Base-by-base conservation (phyloP, 2,113 vertebrate genomes). In the Triplophysa tibetana region DNA sequence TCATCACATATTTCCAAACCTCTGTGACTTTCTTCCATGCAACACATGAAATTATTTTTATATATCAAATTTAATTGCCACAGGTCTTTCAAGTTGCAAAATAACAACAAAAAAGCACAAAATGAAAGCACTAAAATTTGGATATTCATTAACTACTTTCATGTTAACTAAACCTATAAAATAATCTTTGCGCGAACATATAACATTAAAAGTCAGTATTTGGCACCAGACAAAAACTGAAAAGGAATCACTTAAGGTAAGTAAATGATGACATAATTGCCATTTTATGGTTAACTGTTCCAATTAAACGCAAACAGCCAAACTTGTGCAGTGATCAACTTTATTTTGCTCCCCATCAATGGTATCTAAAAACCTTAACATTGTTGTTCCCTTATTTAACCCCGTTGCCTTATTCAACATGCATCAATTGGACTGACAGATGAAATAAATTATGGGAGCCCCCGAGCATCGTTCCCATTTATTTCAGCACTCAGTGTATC, bases 381-480 rank as follows among this genome's bases (percentile, higher is more conserved):
- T 17, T 12, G n/a, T 17, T 21, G 13, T 74, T 13, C 33, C 56
- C 56, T 74, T 43, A 45, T 74, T 61, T 41, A 74, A 74, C 54
- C 33, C 33, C 56, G 61, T 2, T 14, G 33, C 56, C 54, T 56
- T n/a, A 56, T 56, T 56, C 19, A n/a, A 21, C 54, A 21, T 21
- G 54, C 19, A 19, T 58, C 54, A 21, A 58, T 21, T 21, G n/a
- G n/a, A 58, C 54, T 58, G 54, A 58, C 54, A 58, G 1, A n/a
- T 21, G 19, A 58, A 58, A 58, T 58, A 52, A 52, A 58, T 58
- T 21, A 58, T 58, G 54, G 50, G 50, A 52, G 50, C 50, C 50
- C 50, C 12, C 5, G 9, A 7, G 48, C 48, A 12, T 26, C 43
- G 43, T 69, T 69, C 50, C 43, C 8, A 50, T 70, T 70, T 14